Conservation (phyloP, 1,140 invertebrate genomes). For the Laupala kohalensis region DNA sequence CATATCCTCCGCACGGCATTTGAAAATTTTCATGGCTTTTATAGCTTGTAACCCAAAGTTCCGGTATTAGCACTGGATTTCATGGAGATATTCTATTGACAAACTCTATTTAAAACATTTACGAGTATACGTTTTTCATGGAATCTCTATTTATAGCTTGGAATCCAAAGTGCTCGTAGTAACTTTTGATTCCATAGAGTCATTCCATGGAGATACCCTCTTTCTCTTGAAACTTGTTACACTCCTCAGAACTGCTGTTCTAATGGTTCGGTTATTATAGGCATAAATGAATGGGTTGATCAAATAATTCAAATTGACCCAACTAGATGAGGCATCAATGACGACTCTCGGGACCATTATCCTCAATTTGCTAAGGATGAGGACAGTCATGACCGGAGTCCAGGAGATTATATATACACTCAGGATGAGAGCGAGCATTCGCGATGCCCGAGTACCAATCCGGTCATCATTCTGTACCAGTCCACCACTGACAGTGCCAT, state of each 20-base stretch:
- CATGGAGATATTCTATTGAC: no score
- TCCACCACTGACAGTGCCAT: not conserved
- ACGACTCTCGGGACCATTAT: not conserved
- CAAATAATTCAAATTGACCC: not conserved
- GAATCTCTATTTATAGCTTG: no score
- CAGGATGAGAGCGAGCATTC: not conserved
- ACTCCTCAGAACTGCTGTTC: not conserved
- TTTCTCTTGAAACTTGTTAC: not conserved
- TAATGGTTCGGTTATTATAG: not conserved
- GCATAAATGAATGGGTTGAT: constrained; percentile 4
- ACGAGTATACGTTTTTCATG: no score
- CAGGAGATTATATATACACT: not conserved
- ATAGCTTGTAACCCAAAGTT: no score
- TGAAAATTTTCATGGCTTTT: no score
- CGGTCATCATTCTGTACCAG: not conserved
- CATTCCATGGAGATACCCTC: no score
- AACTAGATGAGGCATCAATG: not conserved
- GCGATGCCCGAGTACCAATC: not conserved
- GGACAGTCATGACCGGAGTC: not conserved
- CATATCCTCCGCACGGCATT: no score
- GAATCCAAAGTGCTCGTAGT: no score
- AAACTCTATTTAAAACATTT: no score
- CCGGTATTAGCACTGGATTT: no score
- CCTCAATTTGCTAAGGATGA: not conserved
- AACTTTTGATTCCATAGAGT: no score